phyloP scores from a whole-genome alignment of 2,888 invertebrate species.

The Catocala sponsa region DNA sequence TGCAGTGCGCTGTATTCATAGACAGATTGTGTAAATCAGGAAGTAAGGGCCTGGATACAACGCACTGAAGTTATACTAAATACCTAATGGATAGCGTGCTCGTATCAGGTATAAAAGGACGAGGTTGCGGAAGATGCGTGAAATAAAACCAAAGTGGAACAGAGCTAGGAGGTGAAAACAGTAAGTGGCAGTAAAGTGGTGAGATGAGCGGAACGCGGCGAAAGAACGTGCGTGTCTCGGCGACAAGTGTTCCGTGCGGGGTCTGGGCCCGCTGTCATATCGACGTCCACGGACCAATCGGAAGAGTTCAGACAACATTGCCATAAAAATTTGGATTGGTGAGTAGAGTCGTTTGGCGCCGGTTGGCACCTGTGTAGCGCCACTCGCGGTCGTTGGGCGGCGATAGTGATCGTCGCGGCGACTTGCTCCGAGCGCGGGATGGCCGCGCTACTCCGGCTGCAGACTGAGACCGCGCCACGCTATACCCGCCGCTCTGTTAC shows the following conservation, averaged over 20 bases:
- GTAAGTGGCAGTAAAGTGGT: constrained; percentile 85
- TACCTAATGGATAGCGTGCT: constrained; percentile 77
- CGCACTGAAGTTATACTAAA: constrained; percentile 49
- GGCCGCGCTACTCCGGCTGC: constrained; percentile 90
- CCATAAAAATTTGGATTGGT: constrained; percentile 52
- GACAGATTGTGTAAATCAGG: constrained; percentile 8
- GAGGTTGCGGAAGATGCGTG: constrained; percentile 81
- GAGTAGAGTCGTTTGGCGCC: constrained; percentile 62
- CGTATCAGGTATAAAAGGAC: constrained; percentile 73
- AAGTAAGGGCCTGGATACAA: constrained; percentile 37
- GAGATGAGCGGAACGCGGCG: constrained; percentile 78
- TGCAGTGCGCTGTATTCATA: constrained; percentile 39
- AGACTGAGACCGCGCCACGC: constrained; percentile 94
- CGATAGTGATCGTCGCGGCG: constrained; percentile 94
- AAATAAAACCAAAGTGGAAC: constrained; percentile 75
- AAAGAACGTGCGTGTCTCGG: constrained; percentile 79
- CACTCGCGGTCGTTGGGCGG: constrained; percentile 91
- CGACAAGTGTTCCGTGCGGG: constrained; percentile 86
- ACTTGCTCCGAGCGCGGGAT: constrained; percentile 92
- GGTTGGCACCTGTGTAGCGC: constrained; percentile 88
- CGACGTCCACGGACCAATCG: constrained; percentile 64
- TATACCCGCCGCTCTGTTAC: constrained; percentile 76
- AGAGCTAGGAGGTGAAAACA: constrained; percentile 81
- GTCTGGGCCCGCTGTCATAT: constrained; percentile 67
- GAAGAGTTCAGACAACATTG: constrained; percentile 26